Evolutionary conservation across 2,113 vertebrate species (phyloP).

Genomic region (Hyperoodon ampullatus): DNA sequence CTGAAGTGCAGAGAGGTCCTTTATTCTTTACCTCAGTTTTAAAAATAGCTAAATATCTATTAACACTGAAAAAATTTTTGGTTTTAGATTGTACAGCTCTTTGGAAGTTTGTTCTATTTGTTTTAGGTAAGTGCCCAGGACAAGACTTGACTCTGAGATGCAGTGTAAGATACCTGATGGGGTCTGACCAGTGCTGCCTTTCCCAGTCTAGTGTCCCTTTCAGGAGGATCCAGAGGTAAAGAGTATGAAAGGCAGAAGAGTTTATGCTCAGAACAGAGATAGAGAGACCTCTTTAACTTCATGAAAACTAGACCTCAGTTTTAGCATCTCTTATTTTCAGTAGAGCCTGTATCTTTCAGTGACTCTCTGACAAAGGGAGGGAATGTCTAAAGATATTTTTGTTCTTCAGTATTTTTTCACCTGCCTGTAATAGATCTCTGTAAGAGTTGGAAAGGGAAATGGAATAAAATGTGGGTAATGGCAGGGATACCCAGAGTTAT

Average conservation of each 20-base stretch:
- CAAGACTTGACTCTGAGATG: not conserved
- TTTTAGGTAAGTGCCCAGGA: not conserved
- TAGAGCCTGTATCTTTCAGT: not conserved
- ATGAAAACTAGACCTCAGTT: not conserved
- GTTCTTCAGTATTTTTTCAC: not conserved
- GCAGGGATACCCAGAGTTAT: conserved; percentile 42
- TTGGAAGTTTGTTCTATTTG: not conserved
- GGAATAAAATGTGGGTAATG: conserved; percentile 26
- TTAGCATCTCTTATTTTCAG: not conserved
- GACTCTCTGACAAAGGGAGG: not conserved
- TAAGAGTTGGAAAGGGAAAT: conserved; percentile 27
- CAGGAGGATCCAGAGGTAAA: not conserved
- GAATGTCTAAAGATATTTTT: not conserved
- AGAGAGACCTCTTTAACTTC: not conserved
- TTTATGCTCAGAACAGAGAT: not conserved
- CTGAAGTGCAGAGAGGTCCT: not conserved
- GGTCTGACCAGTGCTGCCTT: fast-evolving
- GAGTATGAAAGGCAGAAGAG: not conserved
- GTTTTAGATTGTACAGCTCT: not conserved
- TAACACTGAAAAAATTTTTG: not conserved
- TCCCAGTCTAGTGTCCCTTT: not conserved
- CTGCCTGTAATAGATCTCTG: conserved; percentile 8
- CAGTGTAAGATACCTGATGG: fast-evolving
- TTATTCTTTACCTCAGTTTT: conserved; percentile 18
- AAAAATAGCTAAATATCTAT: not conserved